Evolutionary conservation across 2,888 invertebrate species (phyloP).

Genomic region (Epicampocera succincta): DNA sequence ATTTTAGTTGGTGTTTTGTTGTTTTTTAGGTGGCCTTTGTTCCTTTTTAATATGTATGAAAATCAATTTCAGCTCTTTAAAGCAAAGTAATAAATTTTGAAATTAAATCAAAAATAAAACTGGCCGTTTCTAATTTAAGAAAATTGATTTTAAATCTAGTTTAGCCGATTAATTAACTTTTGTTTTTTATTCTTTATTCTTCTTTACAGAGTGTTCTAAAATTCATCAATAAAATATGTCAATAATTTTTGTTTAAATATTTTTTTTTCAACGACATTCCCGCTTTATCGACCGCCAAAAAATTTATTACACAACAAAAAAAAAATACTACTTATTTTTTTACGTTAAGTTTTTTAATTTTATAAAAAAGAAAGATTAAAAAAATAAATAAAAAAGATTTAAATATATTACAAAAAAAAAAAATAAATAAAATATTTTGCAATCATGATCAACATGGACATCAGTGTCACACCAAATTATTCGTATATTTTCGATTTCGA

Average conservation of each 20-base stretch:
- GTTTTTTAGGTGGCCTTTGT: too few relatives aligned
- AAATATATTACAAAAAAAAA: slow-evolving; percentile 1
- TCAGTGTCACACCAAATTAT: slow-evolving; percentile 90
- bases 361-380: slow-evolving; percentile 21
- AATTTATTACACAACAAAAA: slow-evolving; percentile 11
- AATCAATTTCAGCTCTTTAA: too few relatives aligned
- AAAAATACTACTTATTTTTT: slow-evolving; percentile 27
- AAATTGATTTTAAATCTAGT: too few relatives aligned
- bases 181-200: slow-evolving; percentile 11
- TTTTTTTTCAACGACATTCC: not conserved
- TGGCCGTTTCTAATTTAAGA: too few relatives aligned
- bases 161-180: not conserved
- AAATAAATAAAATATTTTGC: slow-evolving; percentile 1
- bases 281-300: slow-evolving; percentile 14
- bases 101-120: too few relatives aligned
- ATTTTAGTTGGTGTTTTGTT: too few relatives aligned
- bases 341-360: slow-evolving; percentile 16
- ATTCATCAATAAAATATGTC: not conserved
- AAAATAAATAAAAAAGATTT: slow-evolving; percentile 4
- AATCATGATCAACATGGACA: slow-evolving; percentile 82
- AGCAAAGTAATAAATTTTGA: too few relatives aligned
- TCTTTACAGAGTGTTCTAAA: slow-evolving; percentile 18
- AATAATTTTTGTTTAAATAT: slow-evolving; percentile 9
- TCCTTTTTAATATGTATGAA: too few relatives aligned
- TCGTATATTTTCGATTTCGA: slow-evolving; percentile 98